Base-by-base conservation (phyloP, 2,888 invertebrate genomes). In the Drosophila recens region DNA sequence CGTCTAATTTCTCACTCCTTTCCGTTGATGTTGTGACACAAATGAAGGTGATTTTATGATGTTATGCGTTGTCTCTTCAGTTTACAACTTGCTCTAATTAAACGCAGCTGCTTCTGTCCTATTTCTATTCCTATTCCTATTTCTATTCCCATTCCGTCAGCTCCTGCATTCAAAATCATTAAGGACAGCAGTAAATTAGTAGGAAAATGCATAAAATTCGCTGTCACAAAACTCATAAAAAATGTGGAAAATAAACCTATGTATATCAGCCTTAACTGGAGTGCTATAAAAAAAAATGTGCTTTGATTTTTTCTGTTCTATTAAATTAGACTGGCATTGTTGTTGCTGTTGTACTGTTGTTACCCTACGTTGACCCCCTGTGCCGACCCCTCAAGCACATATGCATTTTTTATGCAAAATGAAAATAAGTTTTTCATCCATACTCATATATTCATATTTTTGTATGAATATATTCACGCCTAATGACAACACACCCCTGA, bases 41-140 rank as follows among this genome's bases (percentile, higher is more conserved):
- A 48, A 6, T 51, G 75, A 62, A 66, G 68, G 71, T 66, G 40
- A 65, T 75, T 82, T 71, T 63, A 57, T 67, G 67, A 45, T 38
- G 6, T 57, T 23, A 49, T 48, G 53, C 49, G 49, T 62, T 68
- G 73, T 73, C 34, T 72, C 63, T 82, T 67, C 48, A 51, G 67
- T 72, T 80, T 75, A 80, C 81, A 86, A 86, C 83, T 84, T 82
- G 87, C 59, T 67, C 78, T 88, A 84, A 84, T 84, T 84, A 84
- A 84, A 84, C 75, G 89, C 89, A 38, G 49, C 51, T n/a, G 23
- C 48, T 36, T 20, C 78, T 58, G 66, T 76, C 61, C 62, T n/a
- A 1, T 2, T 48, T 3, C 30, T 15, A 30, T 30, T 76, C 54
- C 62, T n/a, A 1, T 1, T 48, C 8, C 15, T 10, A 30, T 8